A percentile compares a stretch with the other conserved stretches of the same genome.
Conservation (phyloP, 2,888 invertebrate species). For the Ichneumoninae sp. region DNA sequence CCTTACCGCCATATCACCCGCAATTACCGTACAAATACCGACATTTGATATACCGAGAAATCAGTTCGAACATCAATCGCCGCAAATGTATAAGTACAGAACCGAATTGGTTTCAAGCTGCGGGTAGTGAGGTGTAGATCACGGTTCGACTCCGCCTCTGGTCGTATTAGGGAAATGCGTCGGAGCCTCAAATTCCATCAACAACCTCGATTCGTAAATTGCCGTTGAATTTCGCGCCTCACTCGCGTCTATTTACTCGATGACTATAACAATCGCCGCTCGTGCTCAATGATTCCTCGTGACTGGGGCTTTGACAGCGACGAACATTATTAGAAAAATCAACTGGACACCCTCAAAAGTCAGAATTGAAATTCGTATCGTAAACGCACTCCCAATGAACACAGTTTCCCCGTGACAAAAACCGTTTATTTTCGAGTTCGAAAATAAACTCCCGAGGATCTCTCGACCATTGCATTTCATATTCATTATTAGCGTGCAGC, state of each 20-base stretch:
- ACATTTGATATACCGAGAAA: neutral
- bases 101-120: neutral
- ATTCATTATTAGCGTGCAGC: conserved; percentile 76
- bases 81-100: neutral
- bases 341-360: neutral
- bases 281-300: neutral
- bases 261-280: neutral
- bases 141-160: neutral
- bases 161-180: neutral
- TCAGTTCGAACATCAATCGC: neutral
- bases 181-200: neutral
- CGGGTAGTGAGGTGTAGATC: neutral
- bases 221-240: neutral
- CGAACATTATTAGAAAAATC: neutral
- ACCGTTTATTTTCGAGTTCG: neutral
- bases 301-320: neutral
- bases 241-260: neutral
- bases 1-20: too few species aligned
- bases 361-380: neutral
- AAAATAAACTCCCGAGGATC: conserved; percentile 20
- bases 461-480: conserved; percentile 69
- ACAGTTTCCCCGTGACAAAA: conserved; percentile 3
- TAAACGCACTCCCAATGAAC: neutral
- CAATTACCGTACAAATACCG: neutral
- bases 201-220: neutral